Percentiles rank a stretch among this genome's conserved stretches.
Evolutionary conservation across 2,113 vertebrate species (phyloP).

Genomic region (Tenrec ecaudatus): DNA sequence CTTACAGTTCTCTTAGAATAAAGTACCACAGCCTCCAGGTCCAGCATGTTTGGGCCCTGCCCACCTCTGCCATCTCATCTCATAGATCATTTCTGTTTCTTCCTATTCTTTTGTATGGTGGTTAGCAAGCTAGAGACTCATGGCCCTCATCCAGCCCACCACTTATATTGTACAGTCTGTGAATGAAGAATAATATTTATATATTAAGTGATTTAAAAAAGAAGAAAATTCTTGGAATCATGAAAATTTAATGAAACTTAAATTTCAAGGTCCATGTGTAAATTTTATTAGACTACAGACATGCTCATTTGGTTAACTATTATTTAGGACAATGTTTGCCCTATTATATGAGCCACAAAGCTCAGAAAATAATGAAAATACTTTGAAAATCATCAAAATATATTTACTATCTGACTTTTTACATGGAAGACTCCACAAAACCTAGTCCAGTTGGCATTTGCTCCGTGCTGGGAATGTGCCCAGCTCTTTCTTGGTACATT

Average conservation of each 20-base stretch:
- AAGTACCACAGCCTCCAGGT: neutral
- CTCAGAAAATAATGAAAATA: neutral
- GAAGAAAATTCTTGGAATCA: neutral
- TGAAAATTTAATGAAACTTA: neutral
- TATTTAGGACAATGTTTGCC: neutral
- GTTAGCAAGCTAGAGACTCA: neutral
- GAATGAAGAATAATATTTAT: neutral
- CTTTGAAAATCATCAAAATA: neutral
- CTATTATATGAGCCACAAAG: neutral
- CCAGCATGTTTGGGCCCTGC: no score
- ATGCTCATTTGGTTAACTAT: neutral
- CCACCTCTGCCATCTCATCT: neutral
- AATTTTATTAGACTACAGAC: neutral
- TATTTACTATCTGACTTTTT: neutral
- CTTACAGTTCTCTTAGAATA: neutral
- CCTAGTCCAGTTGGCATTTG: no score
- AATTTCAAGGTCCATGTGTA: neutral
- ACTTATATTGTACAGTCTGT: neutral
- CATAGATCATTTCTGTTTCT: neutral
- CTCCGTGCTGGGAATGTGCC: neutral
- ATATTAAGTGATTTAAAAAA: neutral
- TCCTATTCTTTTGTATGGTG: neutral
- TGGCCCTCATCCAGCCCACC: neutral
- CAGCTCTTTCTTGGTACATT: neutral
- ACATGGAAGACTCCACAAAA: neutral